A percentile compares a stretch with the other conserved stretches of the same genome.
phyloP scores from a whole-genome alignment of 1,140 invertebrate genomes.

The Chrysomallon squamiferum region DNA sequence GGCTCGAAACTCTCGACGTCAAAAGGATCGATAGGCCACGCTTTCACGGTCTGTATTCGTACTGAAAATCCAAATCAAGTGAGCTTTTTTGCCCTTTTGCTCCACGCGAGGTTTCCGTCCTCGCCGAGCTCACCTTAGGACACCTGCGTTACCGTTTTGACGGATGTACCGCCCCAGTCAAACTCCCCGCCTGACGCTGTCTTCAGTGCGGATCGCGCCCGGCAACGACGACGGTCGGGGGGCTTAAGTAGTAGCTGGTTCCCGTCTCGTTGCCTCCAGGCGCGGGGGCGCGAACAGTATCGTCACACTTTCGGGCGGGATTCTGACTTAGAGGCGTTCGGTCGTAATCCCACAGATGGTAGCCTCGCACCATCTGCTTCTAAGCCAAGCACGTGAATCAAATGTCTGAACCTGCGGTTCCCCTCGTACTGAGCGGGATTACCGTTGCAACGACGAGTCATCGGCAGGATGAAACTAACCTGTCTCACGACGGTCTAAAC shows the following conservation, averaged over 20 bases:
- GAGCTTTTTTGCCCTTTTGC: conserved; percentile 84
- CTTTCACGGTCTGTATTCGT: conserved; percentile 77
- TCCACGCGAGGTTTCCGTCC: conserved; percentile 84
- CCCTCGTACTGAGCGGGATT: conserved; percentile 69
- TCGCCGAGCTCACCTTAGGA: conserved; percentile 83
- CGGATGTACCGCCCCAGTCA: conserved; percentile 36
- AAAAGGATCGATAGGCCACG: conserved; percentile 84
- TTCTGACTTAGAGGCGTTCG: conserved; percentile 78
- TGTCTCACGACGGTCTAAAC: conserved; percentile 82
- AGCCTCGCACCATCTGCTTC: conserved; percentile 73
- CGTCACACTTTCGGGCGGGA: conserved; percentile 65
- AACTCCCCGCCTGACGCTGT: not conserved
- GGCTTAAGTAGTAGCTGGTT: conserved; percentile 13
- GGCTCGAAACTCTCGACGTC: conserved; percentile 80
- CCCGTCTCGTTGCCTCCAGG: conserved; percentile 51
- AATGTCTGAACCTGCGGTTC: conserved; percentile 83
- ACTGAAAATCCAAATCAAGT: conserved; percentile 80
- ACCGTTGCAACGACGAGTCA: conserved; percentile 64
- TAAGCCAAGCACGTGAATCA: conserved; percentile 72
- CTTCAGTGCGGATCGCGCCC: too few relatives aligned
- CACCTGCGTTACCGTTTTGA: conserved; percentile 72
- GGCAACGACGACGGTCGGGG: too few relatives aligned
- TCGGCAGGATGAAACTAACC: conserved; percentile 78
- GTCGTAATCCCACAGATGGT: conserved; percentile 82
- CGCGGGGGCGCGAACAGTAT: conserved; percentile 46